Percentiles rank a stretch among this genome's conserved stretches.
Evolutionary conservation across 2,797 vertebrate genomes (phyloP).

Genomic region (Falco peregrinus): DNA sequence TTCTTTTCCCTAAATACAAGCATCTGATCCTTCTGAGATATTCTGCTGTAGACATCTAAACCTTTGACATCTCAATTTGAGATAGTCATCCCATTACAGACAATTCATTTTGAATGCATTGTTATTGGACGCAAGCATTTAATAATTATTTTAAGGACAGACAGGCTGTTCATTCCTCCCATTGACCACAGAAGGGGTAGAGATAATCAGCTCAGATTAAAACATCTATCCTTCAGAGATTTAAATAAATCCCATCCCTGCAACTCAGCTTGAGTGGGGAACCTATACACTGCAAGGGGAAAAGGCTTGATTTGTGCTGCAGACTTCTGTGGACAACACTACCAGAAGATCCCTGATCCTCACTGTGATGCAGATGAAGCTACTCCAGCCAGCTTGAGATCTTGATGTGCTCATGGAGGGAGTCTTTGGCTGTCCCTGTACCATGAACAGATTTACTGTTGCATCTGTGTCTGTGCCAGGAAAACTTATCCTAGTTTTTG

Average conservation of each 20-base stretch:
- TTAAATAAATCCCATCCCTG: not conserved
- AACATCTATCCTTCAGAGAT: not conserved
- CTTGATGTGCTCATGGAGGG: not conserved
- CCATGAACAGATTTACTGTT: not conserved
- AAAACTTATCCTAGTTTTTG: not conserved
- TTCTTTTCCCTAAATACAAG: not conserved
- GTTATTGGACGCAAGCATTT: not conserved
- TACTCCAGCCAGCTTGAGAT: not conserved
- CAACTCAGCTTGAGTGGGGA: not conserved
- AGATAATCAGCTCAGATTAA: not conserved
- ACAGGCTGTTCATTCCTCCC: not conserved
- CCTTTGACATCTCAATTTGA: not conserved
- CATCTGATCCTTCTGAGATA: not conserved
- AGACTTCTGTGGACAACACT: not conserved
- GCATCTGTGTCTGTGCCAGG: not conserved
- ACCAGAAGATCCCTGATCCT: not conserved
- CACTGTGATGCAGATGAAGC: not conserved
- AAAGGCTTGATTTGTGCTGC: not conserved
- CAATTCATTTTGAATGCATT: not conserved
- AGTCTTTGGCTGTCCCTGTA: not conserved
- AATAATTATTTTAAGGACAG: not conserved
- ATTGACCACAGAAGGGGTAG: not conserved
- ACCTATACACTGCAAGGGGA: not conserved
- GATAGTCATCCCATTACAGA: not conserved
- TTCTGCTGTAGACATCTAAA: not conserved